Evolutionary conservation across 2,888 invertebrate genomes (phyloP), one percentile per base, ranked within the genome.

Genomic region (Eudiplozoon nipponicum): DNA sequence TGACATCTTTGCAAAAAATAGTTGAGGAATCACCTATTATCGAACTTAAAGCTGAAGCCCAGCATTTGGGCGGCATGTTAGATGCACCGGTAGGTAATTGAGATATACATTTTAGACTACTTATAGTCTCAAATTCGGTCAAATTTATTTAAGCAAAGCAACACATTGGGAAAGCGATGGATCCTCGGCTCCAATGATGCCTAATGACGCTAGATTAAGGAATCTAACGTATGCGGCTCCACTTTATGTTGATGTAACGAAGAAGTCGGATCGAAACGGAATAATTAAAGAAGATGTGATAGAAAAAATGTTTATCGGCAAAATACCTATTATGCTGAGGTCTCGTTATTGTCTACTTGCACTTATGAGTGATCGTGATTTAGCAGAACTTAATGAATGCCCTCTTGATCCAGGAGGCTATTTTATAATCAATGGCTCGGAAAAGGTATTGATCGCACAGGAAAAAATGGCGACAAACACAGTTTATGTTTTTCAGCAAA

Each of bases 121-220:
- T 45, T 90, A 81, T 61, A 62, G 77, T 28, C 58, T 98, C 4
- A 94, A 90, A 61, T 94, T 98, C 61, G 90, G 86, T 57, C 90
- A 94, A 62, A 90, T 94, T 55, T 94, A 98, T 56, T 60, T 98
- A 34, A 90, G 90, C 0, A 94, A 94, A 59, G 94, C 94, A 2
- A 98, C 90, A 4, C 94, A 98, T 66, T 98, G 94, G 94, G 94
- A 98, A 59, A 94, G 94, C 62, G 94, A 94, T 65, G 94, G 94
- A 54, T 80, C 86, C 0, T 86, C 90, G 11, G 76, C 78, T 42
- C 84, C 86, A 43, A 86, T 98, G 86, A 94, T 94, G 54, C 94
- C 94, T 1, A 98, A 94, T 54, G 94, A 94, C 61, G 94, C 94
- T 3, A 69, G 94, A 45, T 66, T 98, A 39, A 67, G 94, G 43